A percentile compares a stretch with the other conserved stretches of the same genome.
Evolutionary conservation across 2,797 vertebrate genomes (phyloP).

Genomic region (Mareca strepera): DNA sequence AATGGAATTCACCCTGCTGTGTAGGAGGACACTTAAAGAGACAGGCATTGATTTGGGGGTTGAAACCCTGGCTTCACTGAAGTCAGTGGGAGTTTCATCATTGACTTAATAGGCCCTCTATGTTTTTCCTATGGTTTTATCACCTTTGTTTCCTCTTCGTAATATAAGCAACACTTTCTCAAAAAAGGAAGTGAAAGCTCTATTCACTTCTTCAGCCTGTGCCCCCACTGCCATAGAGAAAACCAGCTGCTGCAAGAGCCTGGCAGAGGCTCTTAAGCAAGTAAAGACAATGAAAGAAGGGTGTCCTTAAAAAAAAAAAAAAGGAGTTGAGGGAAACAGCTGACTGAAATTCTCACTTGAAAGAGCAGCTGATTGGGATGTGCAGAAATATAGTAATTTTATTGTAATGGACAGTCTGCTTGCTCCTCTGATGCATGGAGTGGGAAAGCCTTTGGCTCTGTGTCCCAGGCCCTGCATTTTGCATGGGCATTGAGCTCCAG

Average conservation of each 20-base stretch:
- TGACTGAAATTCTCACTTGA: neutral
- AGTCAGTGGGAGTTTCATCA: constrained; percentile 39
- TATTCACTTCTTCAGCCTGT: constrained; percentile 53
- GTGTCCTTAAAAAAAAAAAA: neutral
- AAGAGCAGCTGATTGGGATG: neutral
- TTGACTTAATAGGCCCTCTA: constrained; percentile 15
- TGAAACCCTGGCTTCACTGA: constrained; percentile 33
- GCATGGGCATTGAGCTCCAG: neutral
- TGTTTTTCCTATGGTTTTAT: constrained; percentile 34
- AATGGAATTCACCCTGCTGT: constrained; percentile 71
- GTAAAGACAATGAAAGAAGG: neutral
- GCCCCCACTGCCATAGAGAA: constrained; percentile 30
- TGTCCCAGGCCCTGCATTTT: neutral
- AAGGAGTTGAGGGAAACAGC: neutral
- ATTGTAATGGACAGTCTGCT: neutral
- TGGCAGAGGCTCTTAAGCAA: neutral
- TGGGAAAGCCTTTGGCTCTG: neutral
- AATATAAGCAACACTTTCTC: constrained; percentile 61
- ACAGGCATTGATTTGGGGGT: constrained; percentile 47
- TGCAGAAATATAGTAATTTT: neutral
- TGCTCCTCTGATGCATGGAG: neutral
- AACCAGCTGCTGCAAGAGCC: constrained; percentile 29
- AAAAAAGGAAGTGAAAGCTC: constrained; percentile 66
- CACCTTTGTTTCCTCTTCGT: constrained; percentile 49
- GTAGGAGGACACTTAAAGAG: constrained; percentile 74